Evolutionary conservation across 2,797 vertebrate genomes (phyloP).

Genomic region (Gymnothorax reevesii): DNA sequence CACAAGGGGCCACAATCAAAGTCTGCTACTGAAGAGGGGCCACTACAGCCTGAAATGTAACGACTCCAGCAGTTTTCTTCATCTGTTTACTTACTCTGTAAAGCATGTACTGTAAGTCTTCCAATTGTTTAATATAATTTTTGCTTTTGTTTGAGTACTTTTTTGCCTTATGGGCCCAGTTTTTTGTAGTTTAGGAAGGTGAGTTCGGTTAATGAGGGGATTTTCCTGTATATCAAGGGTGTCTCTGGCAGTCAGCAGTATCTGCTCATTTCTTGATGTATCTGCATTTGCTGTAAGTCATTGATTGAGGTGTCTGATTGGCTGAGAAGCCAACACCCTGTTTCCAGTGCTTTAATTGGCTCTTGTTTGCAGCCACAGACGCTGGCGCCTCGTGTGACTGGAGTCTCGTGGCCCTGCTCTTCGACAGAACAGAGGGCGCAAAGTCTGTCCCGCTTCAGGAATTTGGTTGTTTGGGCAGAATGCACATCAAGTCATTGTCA

Average conservation of each 20-base stretch:
- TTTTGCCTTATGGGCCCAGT: not conserved
- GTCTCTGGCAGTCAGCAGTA: not conserved
- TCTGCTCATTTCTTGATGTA: not conserved
- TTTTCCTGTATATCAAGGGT: not conserved
- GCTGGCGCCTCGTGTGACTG: not conserved
- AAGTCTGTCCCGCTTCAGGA: not conserved
- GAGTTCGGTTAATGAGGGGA: not conserved
- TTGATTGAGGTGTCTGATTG: not conserved
- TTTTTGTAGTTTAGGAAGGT: not conserved
- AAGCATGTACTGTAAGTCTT: constrained; percentile 49
- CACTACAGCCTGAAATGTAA: not conserved
- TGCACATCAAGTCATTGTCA: not conserved
- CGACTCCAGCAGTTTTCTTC: constrained; percentile 2
- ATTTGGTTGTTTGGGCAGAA: constrained; percentile 1
- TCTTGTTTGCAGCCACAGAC: not conserved
- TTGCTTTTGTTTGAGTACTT: not conserved
- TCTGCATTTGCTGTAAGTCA: not conserved
- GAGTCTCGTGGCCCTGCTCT: not conserved
- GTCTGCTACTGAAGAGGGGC: too few species aligned
- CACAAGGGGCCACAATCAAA: not conserved
- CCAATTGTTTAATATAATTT: constrained; percentile 33
- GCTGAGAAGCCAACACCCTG: not conserved
- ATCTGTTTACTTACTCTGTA: constrained; percentile 2
- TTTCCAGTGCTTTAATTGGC: not conserved
- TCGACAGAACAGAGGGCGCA: not conserved